Evolutionary conservation across 2,797 vertebrate genomes (phyloP).

Genomic region (Enteromius trimaculatus): DNA sequence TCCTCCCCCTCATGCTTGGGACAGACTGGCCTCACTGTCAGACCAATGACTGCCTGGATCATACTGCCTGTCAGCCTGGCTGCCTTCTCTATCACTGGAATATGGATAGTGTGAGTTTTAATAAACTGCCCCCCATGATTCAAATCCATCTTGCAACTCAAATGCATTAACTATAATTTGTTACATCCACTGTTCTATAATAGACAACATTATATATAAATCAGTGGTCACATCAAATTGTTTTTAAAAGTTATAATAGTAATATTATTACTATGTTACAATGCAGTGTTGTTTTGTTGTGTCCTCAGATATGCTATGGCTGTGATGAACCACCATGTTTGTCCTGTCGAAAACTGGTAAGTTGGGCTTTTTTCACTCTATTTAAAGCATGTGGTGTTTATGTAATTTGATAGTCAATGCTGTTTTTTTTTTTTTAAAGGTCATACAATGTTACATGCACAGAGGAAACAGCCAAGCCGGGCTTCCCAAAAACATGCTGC

Average conservation of each 20-base stretch:
- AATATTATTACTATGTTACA: too few species aligned
- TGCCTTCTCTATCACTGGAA: conserved; percentile 93
- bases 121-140: not conserved
- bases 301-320: conserved; percentile 89
- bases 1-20: conserved; percentile 82
- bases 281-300: conserved; percentile 30
- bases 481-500: conserved; percentile 91
- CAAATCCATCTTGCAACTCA: not conserved
- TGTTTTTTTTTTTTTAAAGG: conserved; percentile 69
- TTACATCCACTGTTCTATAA: not conserved
- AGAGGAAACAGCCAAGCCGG: conserved; percentile 83
- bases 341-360: conserved; percentile 95
- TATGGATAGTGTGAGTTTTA: conserved; percentile 94
- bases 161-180: not conserved
- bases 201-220: too few species aligned
- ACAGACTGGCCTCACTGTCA: conserved; percentile 78
- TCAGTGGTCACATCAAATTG: too few species aligned
- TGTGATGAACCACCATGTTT: conserved; percentile 94
- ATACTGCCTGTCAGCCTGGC: conserved; percentile 93
- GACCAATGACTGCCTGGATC: conserved; percentile 96
- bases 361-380: conserved; percentile 45
- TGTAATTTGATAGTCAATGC: not conserved
- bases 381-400: not conserved
- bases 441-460: conserved; percentile 90
- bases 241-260: not conserved